Base-by-base conservation (phyloP, 2,888 invertebrate genomes). In the Lacanobia oleracea region DNA sequence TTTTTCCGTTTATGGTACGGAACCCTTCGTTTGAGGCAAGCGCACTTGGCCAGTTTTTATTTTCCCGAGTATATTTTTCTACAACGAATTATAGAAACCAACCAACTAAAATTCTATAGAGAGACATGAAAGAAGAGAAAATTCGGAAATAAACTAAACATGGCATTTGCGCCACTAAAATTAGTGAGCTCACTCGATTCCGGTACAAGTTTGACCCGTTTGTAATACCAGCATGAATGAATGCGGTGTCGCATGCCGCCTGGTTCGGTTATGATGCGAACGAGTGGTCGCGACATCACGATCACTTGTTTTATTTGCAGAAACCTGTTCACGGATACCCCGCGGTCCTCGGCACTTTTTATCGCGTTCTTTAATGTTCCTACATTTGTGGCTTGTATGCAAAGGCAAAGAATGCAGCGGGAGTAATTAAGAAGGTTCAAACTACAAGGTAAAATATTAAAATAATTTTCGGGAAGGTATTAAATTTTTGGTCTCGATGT, bases 141-240 rank as follows among this genome's bases (percentile, higher is more conserved):
- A 48, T 37, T 68, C 27, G 27, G 48, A 16, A 21, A 54, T 82
- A 78, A 67, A 67, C 59, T 60, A 67, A 79, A 75, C 72, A 68
- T 79, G 57, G 66, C 69, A 70, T 63, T 70, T 21, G 33, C 69
- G 50, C 45, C 57, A 65, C 54, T 69, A 79, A 79, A 79, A 80
- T 73, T 71, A 69, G 81, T 73, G 83, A 71, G 74, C 74, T 57
- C 67, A 74, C 64, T 82, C 69, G 64, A 69, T n/a, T 74, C 69
- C 84, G 78, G 81, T 87, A 79, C 83, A 79, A 67, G 83, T 80
- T 86, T 82, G 75, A 75, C 74, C 68, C 75, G 81, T 83, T 88
- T 86, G 40, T 85, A 86, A 84, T 78, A 76, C 72, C 77, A 88
- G 88, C 88, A 88, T 92, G 90, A 91, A 92, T 92, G 92, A 88